Conservation (phyloP, 2,113 vertebrate species). For the Nibea albiflora region DNA sequence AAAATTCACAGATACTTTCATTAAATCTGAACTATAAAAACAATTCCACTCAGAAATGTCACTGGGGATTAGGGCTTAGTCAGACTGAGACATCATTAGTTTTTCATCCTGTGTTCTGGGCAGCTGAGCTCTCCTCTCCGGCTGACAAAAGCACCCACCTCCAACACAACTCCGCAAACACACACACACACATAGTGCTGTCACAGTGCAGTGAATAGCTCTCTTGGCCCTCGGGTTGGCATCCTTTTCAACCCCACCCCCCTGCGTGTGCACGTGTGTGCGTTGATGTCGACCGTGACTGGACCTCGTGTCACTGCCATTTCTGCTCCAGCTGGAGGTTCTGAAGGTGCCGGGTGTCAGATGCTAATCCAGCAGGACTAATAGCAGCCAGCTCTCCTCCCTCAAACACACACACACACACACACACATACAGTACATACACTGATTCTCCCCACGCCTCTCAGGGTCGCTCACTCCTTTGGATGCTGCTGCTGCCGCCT, state of each 20-base stretch:
- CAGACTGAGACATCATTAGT: slow-evolving; percentile 62
- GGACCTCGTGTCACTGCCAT: slow-evolving; percentile 32
- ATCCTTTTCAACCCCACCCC: background rate
- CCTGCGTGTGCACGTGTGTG: background rate
- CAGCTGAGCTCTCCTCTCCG: slow-evolving; percentile 29
- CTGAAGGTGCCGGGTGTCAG: slow-evolving; percentile 48
- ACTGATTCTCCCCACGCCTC: slow-evolving; percentile 1
- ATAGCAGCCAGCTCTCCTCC: slow-evolving; percentile 40
- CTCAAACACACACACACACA: background rate
- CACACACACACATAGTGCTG: slow-evolving; percentile 3
- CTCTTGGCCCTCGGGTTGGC: background rate
- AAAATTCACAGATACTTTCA: slow-evolving; percentile 40
- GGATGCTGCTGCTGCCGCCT: slow-evolving; percentile 15
- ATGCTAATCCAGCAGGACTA: slow-evolving; percentile 62
- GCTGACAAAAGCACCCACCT: slow-evolving; percentile 33
- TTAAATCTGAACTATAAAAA: slow-evolving; percentile 64
- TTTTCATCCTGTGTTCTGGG: slow-evolving; percentile 56
- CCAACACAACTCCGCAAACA: background rate
- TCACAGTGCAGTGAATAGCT: slow-evolving; percentile 13
- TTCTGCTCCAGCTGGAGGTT: slow-evolving; percentile 38
- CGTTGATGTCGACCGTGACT: background rate
- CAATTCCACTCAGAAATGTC: slow-evolving; percentile 69
- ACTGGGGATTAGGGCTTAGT: slow-evolving; percentile 61
- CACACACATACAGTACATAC: background rate
- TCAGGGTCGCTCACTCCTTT: slow-evolving; percentile 33